Base-by-base conservation (phyloP, 2,797 vertebrate genomes). In the Spea hammondii region DNA sequence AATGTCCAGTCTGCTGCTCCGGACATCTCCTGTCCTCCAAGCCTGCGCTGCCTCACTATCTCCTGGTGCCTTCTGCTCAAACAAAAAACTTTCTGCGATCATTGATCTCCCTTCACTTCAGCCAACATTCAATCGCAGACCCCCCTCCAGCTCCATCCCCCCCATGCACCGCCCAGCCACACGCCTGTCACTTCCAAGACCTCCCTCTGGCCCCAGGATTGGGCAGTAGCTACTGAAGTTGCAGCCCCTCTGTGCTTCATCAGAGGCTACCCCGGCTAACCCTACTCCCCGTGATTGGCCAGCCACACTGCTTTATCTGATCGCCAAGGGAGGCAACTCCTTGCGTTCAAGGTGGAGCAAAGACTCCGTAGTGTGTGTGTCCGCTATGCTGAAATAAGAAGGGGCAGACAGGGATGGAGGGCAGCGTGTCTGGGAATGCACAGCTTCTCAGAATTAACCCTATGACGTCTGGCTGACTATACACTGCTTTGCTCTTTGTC, bases 81-180 rank as follows among this genome's bases (percentile, higher is more conserved):
- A 82, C 79, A 82, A 82, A 77, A 79, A 82, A 81, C 79, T 81
- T 81, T 81, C 75, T 82, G 68, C n/a, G 49, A 74, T 82, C 70
- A 82, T 82, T 82, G 74, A 82, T 77, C 70, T 70, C 74, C 10
- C 69, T 65, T 55, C 45, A 60, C 65, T 60, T 70, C 51, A 80
- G 47, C 59, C 79, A 47, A 17, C 12, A 74, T 55, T 70, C 44
- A 46, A 13, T 5, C 60, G 44, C 47, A 46, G 2, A 5, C 45
- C 59, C 74, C 74, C 62, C 69, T 14, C 60, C 68, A 54, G 17
- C 60, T 48, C 51, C 44, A n/a, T 47, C 13, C 44, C 10, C 8
- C 51, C 51, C 47, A 8, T 0, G n/a, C 48, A 11, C 74, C 74
- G 53, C 79, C 79, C 79, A 72, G 79, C 69, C 79, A 81, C 79